Evolutionary conservation across 2,888 invertebrate genomes (phyloP).

Genomic region (Cantharis flavilabris): DNA sequence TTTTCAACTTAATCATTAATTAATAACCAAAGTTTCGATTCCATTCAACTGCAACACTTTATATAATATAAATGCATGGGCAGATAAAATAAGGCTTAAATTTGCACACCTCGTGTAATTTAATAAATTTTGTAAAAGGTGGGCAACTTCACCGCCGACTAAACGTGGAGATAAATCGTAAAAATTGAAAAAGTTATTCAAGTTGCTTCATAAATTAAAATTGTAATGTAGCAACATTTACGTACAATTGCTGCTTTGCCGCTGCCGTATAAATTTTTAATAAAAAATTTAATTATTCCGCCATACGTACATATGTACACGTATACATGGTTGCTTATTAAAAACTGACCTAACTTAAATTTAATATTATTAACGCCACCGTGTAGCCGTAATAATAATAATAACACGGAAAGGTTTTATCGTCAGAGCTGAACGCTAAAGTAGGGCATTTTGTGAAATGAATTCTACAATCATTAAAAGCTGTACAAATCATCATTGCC

Average conservation of each 20-base stretch:
- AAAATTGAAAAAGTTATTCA: background rate
- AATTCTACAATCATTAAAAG: constrained; percentile 50
- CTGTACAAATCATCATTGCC: constrained; percentile 52
- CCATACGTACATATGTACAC: background rate
- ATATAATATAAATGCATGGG: background rate
- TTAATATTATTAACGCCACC: background rate
- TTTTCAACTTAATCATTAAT: background rate
- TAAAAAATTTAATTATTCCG: background rate
- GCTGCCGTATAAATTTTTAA: background rate
- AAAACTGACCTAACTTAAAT: background rate
- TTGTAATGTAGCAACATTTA: background rate
- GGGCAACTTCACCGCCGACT: background rate
- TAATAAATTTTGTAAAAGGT: background rate
- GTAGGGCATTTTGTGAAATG: constrained; percentile 36
- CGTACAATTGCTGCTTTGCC: background rate
- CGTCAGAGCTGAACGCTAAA: constrained; percentile 33
- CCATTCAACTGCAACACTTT: background rate
- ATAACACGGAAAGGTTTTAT: constrained; percentile 32
- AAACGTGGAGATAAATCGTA: background rate
- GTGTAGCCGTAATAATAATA: constrained; percentile 8
- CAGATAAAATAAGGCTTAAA: background rate
- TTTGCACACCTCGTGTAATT: background rate
- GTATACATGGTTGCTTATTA: background rate
- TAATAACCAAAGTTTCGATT: background rate
- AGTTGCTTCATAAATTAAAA: background rate